Evolutionary conservation across 2,888 invertebrate genomes (phyloP), one percentile per base, ranked within the genome.

Genomic region (Orthonychiurus folsomi): DNA sequence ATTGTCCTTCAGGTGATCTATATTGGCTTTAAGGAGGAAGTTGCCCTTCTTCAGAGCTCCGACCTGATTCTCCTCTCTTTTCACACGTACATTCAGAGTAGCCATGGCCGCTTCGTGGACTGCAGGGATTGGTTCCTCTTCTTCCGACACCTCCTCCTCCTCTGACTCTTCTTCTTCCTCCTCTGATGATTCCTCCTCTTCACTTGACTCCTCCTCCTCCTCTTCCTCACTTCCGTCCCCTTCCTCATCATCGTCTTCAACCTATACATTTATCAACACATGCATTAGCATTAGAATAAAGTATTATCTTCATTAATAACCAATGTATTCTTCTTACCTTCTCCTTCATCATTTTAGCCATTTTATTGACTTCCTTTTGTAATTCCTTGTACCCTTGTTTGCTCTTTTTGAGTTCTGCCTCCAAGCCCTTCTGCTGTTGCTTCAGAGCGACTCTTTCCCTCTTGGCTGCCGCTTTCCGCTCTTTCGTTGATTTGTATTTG

Each of bases 291-390:
- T n/a, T n/a, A n/a, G n/a, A n/a, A n/a, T n/a, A n/a, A n/a, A n/a
- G n/a, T n/a, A n/a, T n/a, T n/a, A n/a, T n/a, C n/a, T n/a, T n/a
- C n/a, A n/a, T n/a, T n/a, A n/a, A n/a, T n/a, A n/a, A n/a, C n/a
- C n/a, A n/a, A n/a, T n/a, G n/a, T n/a, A n/a, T n/a, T 5, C 5
- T 37, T 37, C 15, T 52, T 52, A 85, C 86, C 1, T 85, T 84
- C 73, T 88, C 88, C 73, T 87, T 89, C 86, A 92, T 86, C 74
- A 90, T 81, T 20, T 86, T 86, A 0, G 90, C 90, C 90, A 92
- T 92, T 79, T 91, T 91, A 75, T 90, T 89, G 12, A 90, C 90
- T 79, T 92, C 91, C 70, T 89, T 89, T 76, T 91, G 89, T 52
- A 92, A 77, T 71, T 84, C 84, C 75, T 87, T 89, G 78, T 86